Conservation (phyloP, 2,113 vertebrate genomes). For the Machaerirhynchus nigripectus region DNA sequence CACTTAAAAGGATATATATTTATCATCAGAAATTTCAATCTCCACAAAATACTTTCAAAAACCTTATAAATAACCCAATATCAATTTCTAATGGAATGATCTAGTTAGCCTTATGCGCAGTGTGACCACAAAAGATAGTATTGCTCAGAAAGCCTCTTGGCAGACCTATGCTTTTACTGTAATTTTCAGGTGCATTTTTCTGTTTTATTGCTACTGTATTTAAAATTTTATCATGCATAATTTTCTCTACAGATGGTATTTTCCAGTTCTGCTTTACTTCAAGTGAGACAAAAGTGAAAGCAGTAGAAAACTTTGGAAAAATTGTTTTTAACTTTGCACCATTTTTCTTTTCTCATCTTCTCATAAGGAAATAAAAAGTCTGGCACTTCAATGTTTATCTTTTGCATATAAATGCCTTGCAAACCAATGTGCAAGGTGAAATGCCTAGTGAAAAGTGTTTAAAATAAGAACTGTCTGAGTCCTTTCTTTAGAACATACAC, state of each 20-base stretch:
- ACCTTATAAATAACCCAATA: not conserved
- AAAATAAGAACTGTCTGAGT: not conserved
- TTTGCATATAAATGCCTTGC: not conserved
- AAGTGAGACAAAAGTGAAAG: not conserved
- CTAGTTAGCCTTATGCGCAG: not conserved
- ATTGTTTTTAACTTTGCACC: not conserved
- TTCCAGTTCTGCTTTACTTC: conserved; percentile 41
- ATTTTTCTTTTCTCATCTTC: not conserved
- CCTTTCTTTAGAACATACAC: not conserved
- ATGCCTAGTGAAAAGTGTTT: not conserved
- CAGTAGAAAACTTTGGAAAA: conserved; percentile 1
- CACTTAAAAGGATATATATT: not conserved
- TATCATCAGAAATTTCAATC: not conserved
- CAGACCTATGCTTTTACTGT: not conserved
- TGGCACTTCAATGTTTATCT: not conserved
- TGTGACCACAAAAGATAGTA: not conserved
- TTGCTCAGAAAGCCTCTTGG: not conserved
- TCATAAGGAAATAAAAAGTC: not conserved
- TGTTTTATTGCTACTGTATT: conserved; percentile 27
- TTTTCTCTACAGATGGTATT: conserved; percentile 14
- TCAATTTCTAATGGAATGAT: not conserved
- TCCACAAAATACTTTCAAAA: not conserved
- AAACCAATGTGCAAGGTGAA: conserved; percentile 5
- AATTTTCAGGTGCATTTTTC: conserved; percentile 15
- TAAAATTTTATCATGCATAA: not conserved